Percentiles rank a stretch among this genome's conserved stretches.
phyloP scores from a whole-genome alignment of 1,140 invertebrate genomes.

The Copidosoma floridanum region DNA sequence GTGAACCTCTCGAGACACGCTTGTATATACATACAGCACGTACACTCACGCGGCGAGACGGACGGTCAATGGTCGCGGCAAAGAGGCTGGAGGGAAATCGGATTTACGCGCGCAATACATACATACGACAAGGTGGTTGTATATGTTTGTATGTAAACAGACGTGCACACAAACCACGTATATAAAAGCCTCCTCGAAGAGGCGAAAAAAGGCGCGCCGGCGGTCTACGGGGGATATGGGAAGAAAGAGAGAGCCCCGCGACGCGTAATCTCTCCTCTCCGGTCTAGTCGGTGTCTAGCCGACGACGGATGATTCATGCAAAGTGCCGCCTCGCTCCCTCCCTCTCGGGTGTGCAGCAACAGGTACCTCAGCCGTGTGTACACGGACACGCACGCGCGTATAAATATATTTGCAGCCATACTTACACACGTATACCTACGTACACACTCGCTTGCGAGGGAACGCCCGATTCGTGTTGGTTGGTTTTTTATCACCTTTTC shows the following conservation, averaged over 20 bases:
- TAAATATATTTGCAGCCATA: no score
- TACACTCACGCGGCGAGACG: not conserved
- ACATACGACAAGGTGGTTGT: no score
- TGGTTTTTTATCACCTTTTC: no score
- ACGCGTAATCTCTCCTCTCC: constrained; percentile 26
- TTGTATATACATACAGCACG: no score
- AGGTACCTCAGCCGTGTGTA: constrained; percentile 15
- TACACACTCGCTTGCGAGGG: no score
- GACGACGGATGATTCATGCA: constrained; percentile 39
- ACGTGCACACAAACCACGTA: no score
- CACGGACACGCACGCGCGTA: not conserved
- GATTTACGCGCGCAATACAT: constrained; percentile 21
- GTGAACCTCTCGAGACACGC: no score
- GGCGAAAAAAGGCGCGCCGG: constrained; percentile 8
- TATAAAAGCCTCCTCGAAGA: no score
- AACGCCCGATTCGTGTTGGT: no score
- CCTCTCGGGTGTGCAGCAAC: constrained; percentile 14
- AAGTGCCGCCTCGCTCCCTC: constrained; percentile 37
- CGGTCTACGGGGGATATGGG: no score
- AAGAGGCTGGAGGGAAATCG: constrained; percentile 13
- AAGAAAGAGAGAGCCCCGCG: constrained; percentile 32
- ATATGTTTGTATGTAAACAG: no score
- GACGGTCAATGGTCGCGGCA: constrained; percentile 21
- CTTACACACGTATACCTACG: no score
- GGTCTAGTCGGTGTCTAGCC: constrained; percentile 48